phyloP scores from a whole-genome alignment of 2,113 vertebrate genomes.

The Petaurus breviceps region DNA sequence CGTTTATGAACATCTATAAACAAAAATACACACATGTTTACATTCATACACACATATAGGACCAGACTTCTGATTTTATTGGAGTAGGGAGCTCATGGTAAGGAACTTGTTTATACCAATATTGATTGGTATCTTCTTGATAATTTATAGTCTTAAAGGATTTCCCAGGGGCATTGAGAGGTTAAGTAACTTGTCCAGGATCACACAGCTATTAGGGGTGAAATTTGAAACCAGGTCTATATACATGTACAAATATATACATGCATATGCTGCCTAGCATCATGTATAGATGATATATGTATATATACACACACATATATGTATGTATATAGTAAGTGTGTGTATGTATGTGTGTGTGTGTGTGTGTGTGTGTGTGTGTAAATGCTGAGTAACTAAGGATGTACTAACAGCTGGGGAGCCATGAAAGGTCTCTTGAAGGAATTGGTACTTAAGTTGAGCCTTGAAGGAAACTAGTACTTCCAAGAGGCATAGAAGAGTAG shows the following conservation, averaged over 20 bases:
- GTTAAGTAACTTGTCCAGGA: background rate
- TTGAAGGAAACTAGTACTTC: background rate
- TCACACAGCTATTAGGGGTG: background rate
- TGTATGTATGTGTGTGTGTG: background rate
- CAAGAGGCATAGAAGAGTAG: background rate
- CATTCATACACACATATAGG: background rate
- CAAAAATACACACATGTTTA: background rate
- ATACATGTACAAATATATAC: background rate
- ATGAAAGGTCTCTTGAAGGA: background rate
- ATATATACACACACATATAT: background rate
- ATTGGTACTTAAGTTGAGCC: background rate
- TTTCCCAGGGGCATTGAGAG: background rate
- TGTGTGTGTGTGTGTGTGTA: background rate
- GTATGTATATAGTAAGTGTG: too few species aligned
- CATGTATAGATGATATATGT: too few species aligned
- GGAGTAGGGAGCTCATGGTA: background rate
- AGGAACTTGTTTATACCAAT: background rate
- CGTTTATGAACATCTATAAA: background rate
- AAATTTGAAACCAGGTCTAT: background rate
- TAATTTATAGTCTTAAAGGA: background rate
- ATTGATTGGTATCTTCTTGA: background rate
- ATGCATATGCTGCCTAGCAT: too few species aligned
- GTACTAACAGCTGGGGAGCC: too few species aligned
- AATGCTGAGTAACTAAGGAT: background rate
- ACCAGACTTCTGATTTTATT: background rate